Evolutionary conservation across 2,797 vertebrate species (phyloP).

Genomic region (Loriculus beryllinus): DNA sequence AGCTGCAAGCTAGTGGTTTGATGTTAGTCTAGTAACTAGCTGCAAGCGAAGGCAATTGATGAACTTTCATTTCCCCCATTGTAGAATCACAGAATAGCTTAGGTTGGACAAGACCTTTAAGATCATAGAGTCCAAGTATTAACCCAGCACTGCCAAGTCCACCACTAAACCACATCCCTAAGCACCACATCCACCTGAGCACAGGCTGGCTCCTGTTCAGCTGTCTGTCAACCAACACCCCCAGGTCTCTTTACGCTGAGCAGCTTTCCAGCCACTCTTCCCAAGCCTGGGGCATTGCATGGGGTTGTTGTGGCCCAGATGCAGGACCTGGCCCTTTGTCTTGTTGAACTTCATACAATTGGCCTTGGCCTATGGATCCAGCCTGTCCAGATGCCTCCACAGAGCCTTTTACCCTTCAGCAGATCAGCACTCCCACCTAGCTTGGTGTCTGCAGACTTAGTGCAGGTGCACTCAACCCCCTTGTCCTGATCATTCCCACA

Average conservation of each 20-base stretch:
- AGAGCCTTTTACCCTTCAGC: not conserved
- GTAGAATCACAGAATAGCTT: not conserved
- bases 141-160: not conserved
- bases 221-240: not conserved
- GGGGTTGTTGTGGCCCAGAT: not conserved
- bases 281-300: not conserved
- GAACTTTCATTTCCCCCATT: not conserved
- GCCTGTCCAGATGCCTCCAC: not conserved
- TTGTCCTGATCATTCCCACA: not conserved
- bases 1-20: not conserved
- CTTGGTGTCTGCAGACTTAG: not conserved
- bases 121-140: not conserved
- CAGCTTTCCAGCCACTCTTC: not conserved
- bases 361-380: not conserved
- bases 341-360: not conserved
- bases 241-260: not conserved
- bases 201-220: rapidly evolving
- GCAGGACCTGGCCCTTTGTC: not conserved
- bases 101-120: not conserved
- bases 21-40: not conserved
- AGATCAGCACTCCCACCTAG: not conserved
- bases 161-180: not conserved
- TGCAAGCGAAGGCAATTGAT: not conserved
- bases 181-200: not conserved
- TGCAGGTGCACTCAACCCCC: not conserved